Conservation (phyloP, 23 tunicate genomes). For the Trididemnum nubilum region DNA sequence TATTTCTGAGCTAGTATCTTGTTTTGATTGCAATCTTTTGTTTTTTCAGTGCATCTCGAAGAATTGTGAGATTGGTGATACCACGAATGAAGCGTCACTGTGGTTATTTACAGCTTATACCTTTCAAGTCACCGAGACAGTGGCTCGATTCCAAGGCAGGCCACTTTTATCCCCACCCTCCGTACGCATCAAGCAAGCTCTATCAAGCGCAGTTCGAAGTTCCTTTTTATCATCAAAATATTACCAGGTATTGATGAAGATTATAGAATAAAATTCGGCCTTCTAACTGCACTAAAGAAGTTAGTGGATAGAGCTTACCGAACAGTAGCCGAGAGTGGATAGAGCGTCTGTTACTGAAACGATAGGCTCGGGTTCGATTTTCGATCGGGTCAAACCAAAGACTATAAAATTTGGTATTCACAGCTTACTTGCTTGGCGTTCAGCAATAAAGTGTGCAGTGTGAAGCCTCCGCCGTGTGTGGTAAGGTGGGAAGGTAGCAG, state of each 20-base stretch:
- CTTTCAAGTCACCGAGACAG: slow-evolving; percentile 48
- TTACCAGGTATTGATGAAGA: neutral
- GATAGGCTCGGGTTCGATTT: too few relatives aligned
- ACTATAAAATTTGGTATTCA: too few relatives aligned
- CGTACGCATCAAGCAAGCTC: slow-evolving; percentile 54
- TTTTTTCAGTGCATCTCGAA: slow-evolving; percentile 26
- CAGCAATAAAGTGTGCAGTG: too few relatives aligned
- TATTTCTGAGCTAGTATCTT: too few relatives aligned
- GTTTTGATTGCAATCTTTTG: neutral
- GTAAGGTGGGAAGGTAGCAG: too few relatives aligned
- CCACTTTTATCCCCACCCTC: slow-evolving; percentile 63
- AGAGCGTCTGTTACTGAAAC: too few relatives aligned
- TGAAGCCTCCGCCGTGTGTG: too few relatives aligned
- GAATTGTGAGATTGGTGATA: slow-evolving; percentile 4
- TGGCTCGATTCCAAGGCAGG: slow-evolving; percentile 33
- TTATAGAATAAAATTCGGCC: neutral
- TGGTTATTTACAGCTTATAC: slow-evolving; percentile 66
- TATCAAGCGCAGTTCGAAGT: slow-evolving; percentile 35
- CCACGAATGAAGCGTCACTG: neutral
- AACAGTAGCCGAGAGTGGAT: too few relatives aligned
- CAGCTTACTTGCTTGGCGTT: too few relatives aligned
- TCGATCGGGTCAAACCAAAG: too few relatives aligned
- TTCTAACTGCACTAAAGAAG: too few relatives aligned
- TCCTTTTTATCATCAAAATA: slow-evolving; percentile 16
- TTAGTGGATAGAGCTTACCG: neutral